Percentiles rank a stretch among this genome's conserved stretches.
Evolutionary conservation across 2,888 invertebrate genomes (phyloP).

Genomic region (Drosophila longiperda): DNA sequence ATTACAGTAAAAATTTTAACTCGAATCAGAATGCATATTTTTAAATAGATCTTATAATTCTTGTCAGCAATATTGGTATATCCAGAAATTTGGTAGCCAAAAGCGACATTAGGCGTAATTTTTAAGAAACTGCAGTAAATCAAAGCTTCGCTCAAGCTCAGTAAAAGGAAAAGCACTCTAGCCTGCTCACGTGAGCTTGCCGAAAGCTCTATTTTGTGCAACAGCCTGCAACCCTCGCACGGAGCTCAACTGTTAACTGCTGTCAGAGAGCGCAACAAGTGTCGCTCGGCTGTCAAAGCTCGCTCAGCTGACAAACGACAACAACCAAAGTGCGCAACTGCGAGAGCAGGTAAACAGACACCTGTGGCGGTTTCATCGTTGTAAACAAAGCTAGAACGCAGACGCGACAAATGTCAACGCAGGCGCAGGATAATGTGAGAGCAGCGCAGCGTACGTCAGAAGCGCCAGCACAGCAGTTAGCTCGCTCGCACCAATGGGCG

Average conservation of each 20-base stretch:
- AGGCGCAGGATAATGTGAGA: constrained; percentile 51
- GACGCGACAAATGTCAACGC: constrained; percentile 63
- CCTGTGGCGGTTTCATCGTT: constrained; percentile 54
- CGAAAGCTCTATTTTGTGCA: constrained; percentile 5
- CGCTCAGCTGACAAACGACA: constrained; percentile 51
- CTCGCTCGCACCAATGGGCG: constrained; percentile 33
- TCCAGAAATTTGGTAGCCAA: neutral
- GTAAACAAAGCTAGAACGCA: constrained; percentile 78
- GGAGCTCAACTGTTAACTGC: constrained; percentile 22
- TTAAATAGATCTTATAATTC: neutral
- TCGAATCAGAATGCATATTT: neutral
- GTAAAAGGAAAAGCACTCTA: neutral
- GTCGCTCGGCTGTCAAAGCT: constrained; percentile 42
- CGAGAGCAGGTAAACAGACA: constrained; percentile 67
- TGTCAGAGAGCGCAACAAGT: constrained; percentile 28
- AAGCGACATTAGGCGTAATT: constrained; percentile 15
- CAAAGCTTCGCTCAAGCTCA: constrained; percentile 4
- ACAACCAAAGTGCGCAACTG: constrained; percentile 62
- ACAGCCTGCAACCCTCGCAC: constrained; percentile 36
- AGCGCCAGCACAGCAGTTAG: constrained; percentile 5
- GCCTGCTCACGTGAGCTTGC: constrained; percentile 3
- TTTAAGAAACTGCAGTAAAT: neutral
- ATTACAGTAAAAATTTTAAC: neutral
- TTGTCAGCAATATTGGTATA: neutral
- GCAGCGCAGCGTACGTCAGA: constrained; percentile 42